Conservation (phyloP, 2,797 vertebrate species). For the Emydoidea blandingii region DNA sequence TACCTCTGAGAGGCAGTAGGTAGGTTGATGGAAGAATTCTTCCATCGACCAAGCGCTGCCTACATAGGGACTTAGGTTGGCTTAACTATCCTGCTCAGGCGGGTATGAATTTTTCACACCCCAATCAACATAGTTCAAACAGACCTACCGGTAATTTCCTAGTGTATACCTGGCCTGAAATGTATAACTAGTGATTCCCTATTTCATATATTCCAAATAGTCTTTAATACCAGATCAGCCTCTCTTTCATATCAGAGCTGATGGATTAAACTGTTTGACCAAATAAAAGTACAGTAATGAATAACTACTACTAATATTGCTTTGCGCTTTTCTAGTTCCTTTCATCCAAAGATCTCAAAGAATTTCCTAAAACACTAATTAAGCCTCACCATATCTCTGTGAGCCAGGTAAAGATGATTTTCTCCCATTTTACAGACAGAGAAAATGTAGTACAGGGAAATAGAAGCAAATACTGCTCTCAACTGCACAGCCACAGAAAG, state of each 20-base stretch:
- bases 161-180: background rate
- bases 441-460: background rate
- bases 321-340: slow-evolving; percentile 46
- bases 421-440: background rate
- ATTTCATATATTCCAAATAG: background rate
- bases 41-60: too few species aligned
- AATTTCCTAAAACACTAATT: slow-evolving; percentile 66
- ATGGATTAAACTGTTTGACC: background rate
- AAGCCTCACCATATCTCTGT: slow-evolving; percentile 40
- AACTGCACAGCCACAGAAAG: background rate
- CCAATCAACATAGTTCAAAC: too few species aligned
- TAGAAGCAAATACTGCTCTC: background rate
- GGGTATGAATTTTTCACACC: too few species aligned
- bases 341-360: slow-evolving; percentile 18
- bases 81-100: too few species aligned
- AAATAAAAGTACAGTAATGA: background rate
- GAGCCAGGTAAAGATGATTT: slow-evolving; percentile 35
- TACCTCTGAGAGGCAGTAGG: too few species aligned
- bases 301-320: background rate
- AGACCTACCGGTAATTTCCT: too few species aligned
- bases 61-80: too few species aligned
- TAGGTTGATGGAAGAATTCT: too few species aligned
- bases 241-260: background rate
- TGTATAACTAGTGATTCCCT: background rate
- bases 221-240: slow-evolving; percentile 2